These are phyloP conservation scores for Chascanopsetta lugubris DNA, from an alignment of 2,113 vertebrate genomes.

Conservation along the genomic window DNA sequence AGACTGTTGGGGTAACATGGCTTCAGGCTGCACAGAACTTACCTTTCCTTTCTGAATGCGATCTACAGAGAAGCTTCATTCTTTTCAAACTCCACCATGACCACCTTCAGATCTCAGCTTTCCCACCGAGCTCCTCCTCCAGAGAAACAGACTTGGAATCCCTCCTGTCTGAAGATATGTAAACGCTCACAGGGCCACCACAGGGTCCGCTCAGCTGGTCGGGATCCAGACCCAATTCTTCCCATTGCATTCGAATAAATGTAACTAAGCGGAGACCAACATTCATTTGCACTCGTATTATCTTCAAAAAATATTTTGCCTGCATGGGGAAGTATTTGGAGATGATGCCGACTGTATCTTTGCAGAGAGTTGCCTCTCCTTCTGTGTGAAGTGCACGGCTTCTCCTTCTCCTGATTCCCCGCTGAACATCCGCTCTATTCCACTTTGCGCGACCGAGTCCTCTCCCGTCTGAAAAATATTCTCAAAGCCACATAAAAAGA, in stretches of 20 bases:
- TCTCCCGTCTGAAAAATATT: conserved; percentile 68
- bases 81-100: conserved; percentile 29
- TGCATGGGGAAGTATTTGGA: conserved; percentile 58
- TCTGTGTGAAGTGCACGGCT: conserved; percentile 54
- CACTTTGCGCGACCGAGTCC: conserved; percentile 64
- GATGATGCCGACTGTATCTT: conserved; percentile 50
- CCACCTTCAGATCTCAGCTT: conserved; percentile 37
- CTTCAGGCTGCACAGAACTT: conserved; percentile 20
- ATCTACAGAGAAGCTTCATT: conserved; percentile 34
- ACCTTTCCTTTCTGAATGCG: conserved; percentile 33
- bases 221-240: conserved; percentile 32
- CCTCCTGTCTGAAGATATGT: conserved; percentile 43
- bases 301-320: conserved; percentile 59
- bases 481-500: conserved; percentile 73
- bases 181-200: conserved; percentile 28
- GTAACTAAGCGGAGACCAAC: conserved; percentile 18
- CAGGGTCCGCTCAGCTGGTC: conserved; percentile 5
- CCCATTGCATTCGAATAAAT: conserved; percentile 35
- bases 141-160: conserved; percentile 42
- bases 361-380: conserved; percentile 44
- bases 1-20: conserved; percentile 14
- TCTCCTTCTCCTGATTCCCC: conserved; percentile 60
- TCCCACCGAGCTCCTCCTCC: conserved; percentile 40
- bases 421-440: conserved; percentile 71
- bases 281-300: conserved; percentile 60